A percentile compares a stretch with the other conserved stretches of the same genome.
phyloP scores from a whole-genome alignment of 1,140 invertebrate genomes.

The Leptinotarsa lineolata region DNA sequence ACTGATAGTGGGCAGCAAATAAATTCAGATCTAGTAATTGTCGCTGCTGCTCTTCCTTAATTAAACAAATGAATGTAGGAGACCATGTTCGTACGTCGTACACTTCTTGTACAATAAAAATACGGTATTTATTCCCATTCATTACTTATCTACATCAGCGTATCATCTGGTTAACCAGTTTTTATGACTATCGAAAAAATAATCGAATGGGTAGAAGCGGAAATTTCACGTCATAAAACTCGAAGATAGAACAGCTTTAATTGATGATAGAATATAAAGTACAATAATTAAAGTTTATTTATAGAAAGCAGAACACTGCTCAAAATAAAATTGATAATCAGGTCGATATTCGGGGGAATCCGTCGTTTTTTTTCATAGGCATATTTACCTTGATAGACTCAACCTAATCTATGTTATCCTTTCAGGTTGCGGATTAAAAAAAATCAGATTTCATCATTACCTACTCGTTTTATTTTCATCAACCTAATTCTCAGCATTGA shows the following conservation, averaged over 20 bases:
- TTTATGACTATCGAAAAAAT: background rate
- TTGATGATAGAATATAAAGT: too few relatives aligned
- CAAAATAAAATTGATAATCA: too few relatives aligned
- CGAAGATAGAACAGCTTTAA: background rate
- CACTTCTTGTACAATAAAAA: slow-evolving; percentile 1
- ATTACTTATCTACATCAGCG: background rate
- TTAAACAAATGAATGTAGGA: slow-evolving; percentile 8
- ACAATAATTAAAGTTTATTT: too few relatives aligned
- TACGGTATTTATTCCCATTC: background rate
- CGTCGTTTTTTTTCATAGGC: too few relatives aligned
- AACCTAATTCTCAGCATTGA: too few relatives aligned
- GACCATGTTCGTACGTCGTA: background rate
- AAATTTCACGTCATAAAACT: slow-evolving; percentile 3
- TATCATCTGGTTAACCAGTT: slow-evolving; percentile 6
- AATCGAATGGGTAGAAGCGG: background rate
- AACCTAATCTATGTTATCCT: too few relatives aligned
- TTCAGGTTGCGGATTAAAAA: too few relatives aligned
- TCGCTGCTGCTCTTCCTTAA: slow-evolving; percentile 7
- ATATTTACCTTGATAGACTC: too few relatives aligned
- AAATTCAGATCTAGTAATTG: slow-evolving; percentile 6
- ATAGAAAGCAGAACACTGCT: too few relatives aligned
- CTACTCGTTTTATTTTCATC: too few relatives aligned
- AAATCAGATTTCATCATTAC: too few relatives aligned
- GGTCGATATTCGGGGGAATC: too few relatives aligned
- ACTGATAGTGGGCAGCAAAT: background rate